Evolutionary conservation across 2,113 vertebrate genomes (phyloP), one percentile per base, ranked within the genome.

Genomic region (Oenanthe melanoleuca): DNA sequence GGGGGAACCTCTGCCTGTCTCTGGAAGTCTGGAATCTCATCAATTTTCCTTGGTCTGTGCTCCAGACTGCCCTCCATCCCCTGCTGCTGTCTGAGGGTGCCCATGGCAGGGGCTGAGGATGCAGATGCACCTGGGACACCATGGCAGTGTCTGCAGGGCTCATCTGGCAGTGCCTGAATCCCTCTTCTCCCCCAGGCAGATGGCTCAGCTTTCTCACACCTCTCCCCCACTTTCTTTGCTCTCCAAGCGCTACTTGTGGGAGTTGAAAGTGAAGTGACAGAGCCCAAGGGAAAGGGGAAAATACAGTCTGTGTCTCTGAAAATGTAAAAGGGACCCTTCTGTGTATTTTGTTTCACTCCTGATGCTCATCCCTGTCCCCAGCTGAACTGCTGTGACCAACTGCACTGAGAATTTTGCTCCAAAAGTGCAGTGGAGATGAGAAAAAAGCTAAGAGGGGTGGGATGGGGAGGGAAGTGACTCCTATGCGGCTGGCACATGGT

Each of bases 161-260:
- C 50, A 19, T 86, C 59, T 83, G 59, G 17, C 25, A 11, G 18
- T 59, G 88, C 34, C 50, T 37, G 49, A 17, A 75, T 95, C n/a
- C 61, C 25, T 52, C 3, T 63, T 91, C 69, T 86, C 45, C 53
- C 67, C 66, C 83, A 93, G 44, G 47, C 24, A 0, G n/a, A 73
- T 0, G 6, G 61, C 61, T 95, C 94, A 81, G 73, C 65, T 89
- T 93, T 95, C 87, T 95, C 81, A 87, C 91, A 94, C 89, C 80
- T 95, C 91, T 87, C 91, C 66, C 55, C 66, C 84, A 71, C 61
- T 82, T 86, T 34, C 66, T 92, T 89, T 92, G 25, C 93, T 91
- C 65, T 88, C 65, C 21, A 83, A 79, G 45, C 4, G 1, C 31
- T 72, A 44, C 78, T 80, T 89, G 87, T 75, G 73, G 73, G 93